Evolutionary conservation across 2,113 vertebrate genomes (phyloP), one percentile per base, ranked within the genome.

Genomic region (Gila orcuttii): DNA sequence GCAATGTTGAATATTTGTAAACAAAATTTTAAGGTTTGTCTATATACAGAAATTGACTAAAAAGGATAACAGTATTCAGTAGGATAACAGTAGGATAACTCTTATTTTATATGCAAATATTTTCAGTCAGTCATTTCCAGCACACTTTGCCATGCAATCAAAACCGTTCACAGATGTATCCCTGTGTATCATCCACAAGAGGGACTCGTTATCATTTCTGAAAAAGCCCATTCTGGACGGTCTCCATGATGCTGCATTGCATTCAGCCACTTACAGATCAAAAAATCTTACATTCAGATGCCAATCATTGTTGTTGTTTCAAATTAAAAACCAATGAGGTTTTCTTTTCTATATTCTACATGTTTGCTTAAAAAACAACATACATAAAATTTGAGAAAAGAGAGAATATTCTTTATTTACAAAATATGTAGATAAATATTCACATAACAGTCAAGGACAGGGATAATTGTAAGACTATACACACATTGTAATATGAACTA

Each of bases 141-240:
- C 57, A 45, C 12, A 68, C n/a, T 1, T 25, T 74, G 42, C 6
- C 71, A 12, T 25, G 71, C n/a, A 47, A 74, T 47, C 11, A 74
- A 45, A 74, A 25, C 9, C 11, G 4, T 15, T 45, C 11, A n/a
- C 42, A 45, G 42, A 47, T 74, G 42, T 50, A 47, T 47, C 13
- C 23, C 13, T 75, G 42, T 17, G 23, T 42, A 50, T 75, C 71
- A 75, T 75, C 71, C 71, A 47, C 71, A 75, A 75, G 71, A 75
- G 71, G 71, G n/a, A 75, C n/a, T 47, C 71, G 8, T 71, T 47
- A 50, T 75, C 71, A 50, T 74, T 45, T n/a, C 12, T 47, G 39
- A 25, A 47, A 45, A 45, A 74, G 36, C 39, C 39, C 21, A 25
- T 25, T 9, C 39, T 73, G 69, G 11, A 45, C 71, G 7, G 71